Evolutionary conservation across 2,797 vertebrate genomes (phyloP).

Genomic region (Hyperoplus lanceolatus): DNA sequence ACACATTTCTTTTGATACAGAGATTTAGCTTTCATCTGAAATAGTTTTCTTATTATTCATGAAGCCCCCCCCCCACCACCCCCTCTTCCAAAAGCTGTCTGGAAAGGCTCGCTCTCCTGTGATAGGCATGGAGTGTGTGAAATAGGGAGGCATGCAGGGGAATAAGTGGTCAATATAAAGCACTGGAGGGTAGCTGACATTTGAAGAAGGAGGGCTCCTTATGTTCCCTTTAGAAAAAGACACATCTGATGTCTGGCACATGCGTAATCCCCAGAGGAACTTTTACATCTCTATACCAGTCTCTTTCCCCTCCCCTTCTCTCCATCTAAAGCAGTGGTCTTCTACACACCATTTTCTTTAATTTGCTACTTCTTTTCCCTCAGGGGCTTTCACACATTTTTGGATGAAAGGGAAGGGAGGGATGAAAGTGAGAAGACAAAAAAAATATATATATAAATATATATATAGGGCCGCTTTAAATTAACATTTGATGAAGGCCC

Average conservation of each 20-base stretch:
- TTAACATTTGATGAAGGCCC: slow-evolving; percentile 62
- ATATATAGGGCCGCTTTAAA: slow-evolving; percentile 58
- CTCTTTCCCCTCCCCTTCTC: slow-evolving; percentile 4
- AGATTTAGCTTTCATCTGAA: slow-evolving; percentile 19
- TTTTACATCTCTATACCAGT: slow-evolving; percentile 39
- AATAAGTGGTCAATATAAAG: slow-evolving; percentile 55
- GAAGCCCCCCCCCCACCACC: not conserved
- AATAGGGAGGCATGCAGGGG: slow-evolving; percentile 31
- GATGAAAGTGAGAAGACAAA: slow-evolving; percentile 63
- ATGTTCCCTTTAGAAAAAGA: slow-evolving; percentile 46
- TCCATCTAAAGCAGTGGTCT: slow-evolving; percentile 23
- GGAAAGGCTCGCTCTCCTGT: not conserved
- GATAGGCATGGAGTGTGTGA: slow-evolving; percentile 31
- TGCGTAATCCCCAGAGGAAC: slow-evolving; percentile 50
- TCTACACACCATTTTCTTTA: slow-evolving; percentile 28
- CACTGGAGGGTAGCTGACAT: slow-evolving; percentile 36
- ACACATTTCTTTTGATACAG: slow-evolving; percentile 18
- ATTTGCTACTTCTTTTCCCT: slow-evolving; percentile 37
- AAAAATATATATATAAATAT: slow-evolving; percentile 57
- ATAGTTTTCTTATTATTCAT: slow-evolving; percentile 20
- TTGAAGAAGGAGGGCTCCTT: slow-evolving; percentile 28
- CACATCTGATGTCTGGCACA: slow-evolving; percentile 68
- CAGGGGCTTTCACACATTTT: slow-evolving; percentile 37
- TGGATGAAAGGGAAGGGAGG: slow-evolving; percentile 19
- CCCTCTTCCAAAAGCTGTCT: not conserved